phyloP scores from a whole-genome alignment of 1,140 invertebrate genomes.

The Trigoniulus corallinus region DNA sequence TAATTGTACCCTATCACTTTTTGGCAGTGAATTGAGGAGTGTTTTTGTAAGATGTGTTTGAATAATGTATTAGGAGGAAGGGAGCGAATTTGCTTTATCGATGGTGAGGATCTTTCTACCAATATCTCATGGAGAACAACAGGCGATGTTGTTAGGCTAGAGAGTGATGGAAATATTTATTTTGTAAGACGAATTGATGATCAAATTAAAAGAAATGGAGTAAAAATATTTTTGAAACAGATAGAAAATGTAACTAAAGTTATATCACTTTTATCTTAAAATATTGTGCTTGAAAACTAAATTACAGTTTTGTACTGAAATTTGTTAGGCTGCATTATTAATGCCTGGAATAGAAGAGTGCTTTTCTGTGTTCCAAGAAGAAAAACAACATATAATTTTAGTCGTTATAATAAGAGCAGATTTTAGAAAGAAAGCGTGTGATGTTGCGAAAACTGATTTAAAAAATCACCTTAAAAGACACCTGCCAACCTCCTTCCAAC shows the following conservation, averaged over 20 bases:
- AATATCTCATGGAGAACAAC: slow-evolving; percentile 38
- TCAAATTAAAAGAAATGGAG: slow-evolving; percentile 53
- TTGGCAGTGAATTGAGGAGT: too few relatives aligned
- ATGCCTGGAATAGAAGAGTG: neutral
- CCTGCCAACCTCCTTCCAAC: too few relatives aligned
- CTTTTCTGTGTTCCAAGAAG: neutral
- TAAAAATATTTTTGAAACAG: slow-evolving; percentile 39
- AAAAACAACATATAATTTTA: neutral
- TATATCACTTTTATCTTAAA: neutral
- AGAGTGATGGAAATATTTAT: slow-evolving; percentile 32
- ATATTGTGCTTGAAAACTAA: neutral
- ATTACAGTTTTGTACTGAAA: neutral
- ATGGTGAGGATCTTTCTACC: slow-evolving; percentile 29
- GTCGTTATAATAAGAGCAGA: neutral
- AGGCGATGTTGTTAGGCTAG: slow-evolving; percentile 39
- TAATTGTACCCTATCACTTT: too few relatives aligned
- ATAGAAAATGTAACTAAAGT: slow-evolving; percentile 33
- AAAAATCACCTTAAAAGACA: too few relatives aligned
- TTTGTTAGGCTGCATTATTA: neutral
- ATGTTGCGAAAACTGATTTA: too few relatives aligned
- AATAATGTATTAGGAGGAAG: slow-evolving; percentile 26
- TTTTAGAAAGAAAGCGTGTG: neutral
- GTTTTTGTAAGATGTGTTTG: too few relatives aligned
- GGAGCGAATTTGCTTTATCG: slow-evolving; percentile 39
- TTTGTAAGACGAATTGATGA: slow-evolving; percentile 45